Base-by-base conservation (phyloP, 1,140 invertebrate species). In the Anoplophora glabripennis region DNA sequence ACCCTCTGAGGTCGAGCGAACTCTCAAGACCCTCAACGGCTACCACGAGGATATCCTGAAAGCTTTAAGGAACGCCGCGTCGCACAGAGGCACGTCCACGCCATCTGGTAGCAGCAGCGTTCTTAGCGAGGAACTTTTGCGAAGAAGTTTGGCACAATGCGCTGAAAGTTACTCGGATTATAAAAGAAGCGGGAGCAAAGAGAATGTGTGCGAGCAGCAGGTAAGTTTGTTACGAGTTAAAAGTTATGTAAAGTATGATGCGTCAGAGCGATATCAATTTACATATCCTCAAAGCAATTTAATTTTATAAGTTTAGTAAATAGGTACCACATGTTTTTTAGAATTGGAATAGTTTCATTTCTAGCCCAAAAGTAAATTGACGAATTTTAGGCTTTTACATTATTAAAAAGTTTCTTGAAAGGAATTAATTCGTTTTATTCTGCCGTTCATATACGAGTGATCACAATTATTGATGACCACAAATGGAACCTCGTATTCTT, bases 1-100 rank as follows among this genome's bases (percentile, higher is more conserved):
- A 1, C 83, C 82, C 0, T 83, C 86, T 38, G 86, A 93, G 68
- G 89, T 94, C 66, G 90, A 94, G 70, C 76, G 88, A 37, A 92
- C 86, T 1, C 77, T 94, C 8, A 92, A 93, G 77, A 92, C 73
- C 7, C 77, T 96, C 7, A 94, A 94, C 77, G 93, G 92, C 3
- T 96, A 96, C 74, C 93, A 94, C 70, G 93, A 94, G 66, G 90
- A 94, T 66, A 90, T 96, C 64, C 80, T 96, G 44, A 90, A 93
- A 72, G 92, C 91, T 8, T 72, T 96, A 63, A 84, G 90, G 42
- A 89, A 85, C 57, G 92, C 91, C 1, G 89, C 89, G 11, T 83
- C 80, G 1, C 89, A 90, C 66, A 82, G 87, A 5, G 84, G 85
- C 7, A 82, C 78, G 4, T 76, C 79, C 34, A 82, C 83, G 7